phyloP scores from a whole-genome alignment of 1,140 invertebrate species.

The Zaprionus kolodkinae region DNA sequence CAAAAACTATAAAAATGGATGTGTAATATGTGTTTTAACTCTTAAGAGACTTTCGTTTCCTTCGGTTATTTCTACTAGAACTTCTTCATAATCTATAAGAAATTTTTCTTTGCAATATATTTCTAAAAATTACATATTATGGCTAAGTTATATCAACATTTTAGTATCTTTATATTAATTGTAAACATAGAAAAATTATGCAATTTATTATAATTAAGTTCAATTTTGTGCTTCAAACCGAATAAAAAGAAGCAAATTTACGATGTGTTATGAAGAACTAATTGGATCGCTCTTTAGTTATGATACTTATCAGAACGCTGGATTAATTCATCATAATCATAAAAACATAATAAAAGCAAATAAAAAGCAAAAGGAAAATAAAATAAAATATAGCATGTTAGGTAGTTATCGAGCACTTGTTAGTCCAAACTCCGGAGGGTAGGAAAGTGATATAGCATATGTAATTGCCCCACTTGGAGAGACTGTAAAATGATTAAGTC shows the following conservation, averaged over 20 bases:
- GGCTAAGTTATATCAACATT: background rate
- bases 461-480: background rate
- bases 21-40: no score
- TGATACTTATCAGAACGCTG: background rate
- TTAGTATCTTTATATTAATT: background rate
- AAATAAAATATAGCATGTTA: background rate
- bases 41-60: no score
- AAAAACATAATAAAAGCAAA: constrained; percentile 10
- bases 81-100: no score
- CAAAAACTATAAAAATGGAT: no score
- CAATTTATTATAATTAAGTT: background rate
- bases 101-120: no score
- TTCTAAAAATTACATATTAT: no score
- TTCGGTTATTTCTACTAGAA: no score
- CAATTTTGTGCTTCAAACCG: no score
- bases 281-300: background rate
- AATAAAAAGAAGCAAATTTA: background rate
- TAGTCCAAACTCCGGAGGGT: background rate
- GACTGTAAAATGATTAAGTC: constrained; percentile 27
- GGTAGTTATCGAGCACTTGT: background rate
- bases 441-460: background rate
- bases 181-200: background rate
- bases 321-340: background rate
- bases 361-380: background rate
- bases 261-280: background rate